Base-by-base conservation (phyloP, 2,888 invertebrate species). In the Drosophila pegasa region DNA sequence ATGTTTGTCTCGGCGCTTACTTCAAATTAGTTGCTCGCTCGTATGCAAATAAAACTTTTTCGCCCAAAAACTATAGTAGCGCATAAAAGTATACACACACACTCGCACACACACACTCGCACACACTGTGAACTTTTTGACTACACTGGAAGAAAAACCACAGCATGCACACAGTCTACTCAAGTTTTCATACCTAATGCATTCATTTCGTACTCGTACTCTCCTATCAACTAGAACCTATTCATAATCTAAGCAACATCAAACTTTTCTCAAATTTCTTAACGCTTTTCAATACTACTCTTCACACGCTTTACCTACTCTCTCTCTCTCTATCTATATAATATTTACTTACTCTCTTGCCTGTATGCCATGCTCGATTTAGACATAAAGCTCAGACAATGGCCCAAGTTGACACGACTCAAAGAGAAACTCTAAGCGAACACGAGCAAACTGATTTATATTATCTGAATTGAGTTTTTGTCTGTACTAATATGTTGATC, bases 331-430 rank as follows among this genome's bases (percentile, higher is more conserved):
- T 33, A 33, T 33, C 20, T 64, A 22, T 64, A 43, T 48, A 37
- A 52, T 69, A 35, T 18, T 62, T 58, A 72, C 50, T 50, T 56
- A 59, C 29, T 60, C 41, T 68, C 33, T 67, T 75, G 68, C 71
- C 72, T 78, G 73, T 65, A 72, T 65, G 75, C 75, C 73, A 72
- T 72, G 69, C 75, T 75, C 69, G 27, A 69, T 47, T 60, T 75
- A 75, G 51, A 67, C 60, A 55, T 27, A 65, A 75, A 57, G 64
- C 73, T 73, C 76, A 70, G 70, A 60, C 75, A 65, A 72, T 56
- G 68, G 68, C 52, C 69, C 69, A 72, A 75, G 59, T 54, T 60
- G 57, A 75, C 48, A 69, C 51, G 60, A 51, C n/a, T n/a, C n/a
- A 54, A 41, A 65, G 41, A 35, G 61, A 61, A 35, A 55, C n/a